phyloP scores from a whole-genome alignment of 1,140 invertebrate species.

The Heliconius himera region DNA sequence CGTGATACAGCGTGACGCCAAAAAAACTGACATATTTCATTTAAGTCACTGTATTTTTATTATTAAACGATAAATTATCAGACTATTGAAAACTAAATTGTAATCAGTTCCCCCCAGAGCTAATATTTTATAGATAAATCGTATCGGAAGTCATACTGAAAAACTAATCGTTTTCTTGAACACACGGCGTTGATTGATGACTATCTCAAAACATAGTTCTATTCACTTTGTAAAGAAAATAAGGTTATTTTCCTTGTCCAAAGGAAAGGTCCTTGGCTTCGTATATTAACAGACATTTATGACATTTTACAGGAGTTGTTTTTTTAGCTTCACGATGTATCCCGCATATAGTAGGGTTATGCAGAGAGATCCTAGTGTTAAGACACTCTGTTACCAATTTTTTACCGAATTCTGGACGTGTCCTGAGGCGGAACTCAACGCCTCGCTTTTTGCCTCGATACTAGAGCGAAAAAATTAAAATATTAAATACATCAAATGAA shows the following conservation, averaged over 20 bases:
- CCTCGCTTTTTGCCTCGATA: too few relatives aligned
- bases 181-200: slow-evolving; percentile 40
- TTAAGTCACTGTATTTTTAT: not conserved
- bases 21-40: not conserved
- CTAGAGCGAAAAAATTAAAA: too few relatives aligned
- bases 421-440: too few relatives aligned
- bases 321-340: too few relatives aligned
- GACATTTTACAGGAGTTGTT: too few relatives aligned
- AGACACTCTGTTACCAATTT: too few relatives aligned
- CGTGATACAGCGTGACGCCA: not conserved
- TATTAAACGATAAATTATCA: not conserved
- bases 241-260: not conserved
- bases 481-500: too few relatives aligned
- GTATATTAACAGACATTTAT: too few relatives aligned
- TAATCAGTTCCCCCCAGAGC: not conserved
- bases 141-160: slow-evolving; percentile 34
- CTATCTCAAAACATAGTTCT: slow-evolving; percentile 11
- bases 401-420: too few relatives aligned
- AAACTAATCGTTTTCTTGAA: slow-evolving; percentile 45
- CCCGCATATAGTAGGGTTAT: too few relatives aligned
- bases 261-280: not conserved
- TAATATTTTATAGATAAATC: slow-evolving; percentile 15
- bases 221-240: slow-evolving; percentile 1
- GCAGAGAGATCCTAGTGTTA: too few relatives aligned
- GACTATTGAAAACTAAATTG: slow-evolving; percentile 4